Base-by-base conservation (phyloP, 2,888 invertebrate genomes). In the Phyllotreta striolata region DNA sequence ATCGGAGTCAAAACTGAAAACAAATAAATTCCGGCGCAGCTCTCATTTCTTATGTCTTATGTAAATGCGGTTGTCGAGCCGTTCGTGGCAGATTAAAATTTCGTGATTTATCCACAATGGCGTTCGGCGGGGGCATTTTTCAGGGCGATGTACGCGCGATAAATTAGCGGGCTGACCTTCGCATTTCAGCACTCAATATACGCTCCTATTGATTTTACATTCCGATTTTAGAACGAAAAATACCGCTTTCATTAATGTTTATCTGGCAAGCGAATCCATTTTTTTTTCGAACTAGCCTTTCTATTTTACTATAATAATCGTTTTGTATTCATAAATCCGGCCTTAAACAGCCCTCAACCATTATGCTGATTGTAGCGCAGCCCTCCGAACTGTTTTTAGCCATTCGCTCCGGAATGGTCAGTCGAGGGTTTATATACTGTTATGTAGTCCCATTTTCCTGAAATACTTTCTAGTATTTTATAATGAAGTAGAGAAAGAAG, bases 401-500 rank as follows among this genome's bases (percentile, higher is more conserved):
- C 24, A 55, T 41, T 47, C 51, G 44, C 39, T 51, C 39, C 49
- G 12, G 37, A 44, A 41, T 47, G 64, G 72, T 71, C 74, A 74
- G 70, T 39, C 12, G 71, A 72, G 67, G 71, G 72, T 73, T 74
- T 75, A 74, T 77, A 76, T 76, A 77, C 72, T 76, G 76, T 78
- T 77, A 78, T 76, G 77, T 76, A 72, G 72, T 71, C 75, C 74
- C 76, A 74, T 78, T 77, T 74, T 70, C 72, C 64, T 77, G 73
- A 77, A 77, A 77, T 77, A 77, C 74, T 73, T 69, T 71, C 71
- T 72, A 72, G 72, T 73, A 75, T 77, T 78, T 78, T 78, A 77
- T 78, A 78, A 78, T 78, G 77, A 78, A 77, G 77, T 77, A 77
- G 77, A 77, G 76, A 51, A 51, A 77, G 76, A 39, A 51, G 51